Conservation (phyloP, 1,140 invertebrate genomes). For the Ylistrum balloti region DNA sequence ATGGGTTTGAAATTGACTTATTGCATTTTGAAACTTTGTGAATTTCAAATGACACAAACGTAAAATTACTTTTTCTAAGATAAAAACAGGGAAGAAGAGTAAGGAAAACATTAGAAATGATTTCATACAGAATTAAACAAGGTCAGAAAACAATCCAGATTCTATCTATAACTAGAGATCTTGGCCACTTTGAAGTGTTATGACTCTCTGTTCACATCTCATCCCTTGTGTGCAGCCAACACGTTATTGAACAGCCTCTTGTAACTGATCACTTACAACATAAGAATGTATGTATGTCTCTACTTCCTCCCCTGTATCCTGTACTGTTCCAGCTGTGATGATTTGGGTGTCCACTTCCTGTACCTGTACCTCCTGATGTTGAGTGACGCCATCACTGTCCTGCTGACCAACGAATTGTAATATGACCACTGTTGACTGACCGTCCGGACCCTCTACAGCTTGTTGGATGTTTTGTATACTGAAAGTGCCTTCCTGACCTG, state of each 20-base stretch:
- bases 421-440: slow-evolving; percentile 76
- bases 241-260: background rate
- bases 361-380: slow-evolving; percentile 47
- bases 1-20: too few relatives aligned
- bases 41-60: too few relatives aligned
- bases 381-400: slow-evolving; percentile 51
- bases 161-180: too few relatives aligned
- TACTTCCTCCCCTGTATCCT: background rate
- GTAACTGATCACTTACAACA: background rate
- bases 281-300: background rate
- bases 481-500: background rate
- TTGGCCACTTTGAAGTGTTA: too few relatives aligned
- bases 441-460: slow-evolving; percentile 62
- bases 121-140: too few relatives aligned
- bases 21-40: too few relatives aligned
- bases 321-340: background rate
- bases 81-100: too few relatives aligned
- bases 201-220: too few relatives aligned
- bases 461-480: slow-evolving; percentile 43
- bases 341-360: slow-evolving; percentile 30
- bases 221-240: too few relatives aligned
- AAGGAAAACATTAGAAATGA: too few relatives aligned
- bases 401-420: slow-evolving; percentile 74
- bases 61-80: too few relatives aligned
- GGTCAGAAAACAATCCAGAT: too few relatives aligned